These are phyloP conservation scores for Lerema accius DNA, from an alignment of 1,140 invertebrate species.

Conservation along the genomic window DNA sequence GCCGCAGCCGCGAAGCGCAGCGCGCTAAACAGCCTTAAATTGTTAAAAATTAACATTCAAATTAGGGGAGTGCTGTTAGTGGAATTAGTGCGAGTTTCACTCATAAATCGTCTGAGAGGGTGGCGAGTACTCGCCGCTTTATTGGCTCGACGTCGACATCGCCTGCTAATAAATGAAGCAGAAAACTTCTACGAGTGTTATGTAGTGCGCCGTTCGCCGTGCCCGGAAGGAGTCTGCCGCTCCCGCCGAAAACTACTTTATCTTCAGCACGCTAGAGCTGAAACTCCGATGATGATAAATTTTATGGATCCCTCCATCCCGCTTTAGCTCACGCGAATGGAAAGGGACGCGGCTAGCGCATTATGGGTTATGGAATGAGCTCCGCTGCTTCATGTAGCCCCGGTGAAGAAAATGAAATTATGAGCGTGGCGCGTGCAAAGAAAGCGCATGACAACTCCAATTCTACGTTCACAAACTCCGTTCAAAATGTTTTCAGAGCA, in stretches of 20 bases:
- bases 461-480: slow-evolving; percentile 37
- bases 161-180: slow-evolving; percentile 79
- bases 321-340: slow-evolving; percentile 40
- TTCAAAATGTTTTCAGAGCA: slow-evolving; percentile 39
- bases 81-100: slow-evolving; percentile 75
- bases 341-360: slow-evolving; percentile 53
- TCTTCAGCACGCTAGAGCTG: slow-evolving; percentile 51
- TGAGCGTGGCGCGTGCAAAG: slow-evolving; percentile 64
- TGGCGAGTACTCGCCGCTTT: slow-evolving; percentile 67
- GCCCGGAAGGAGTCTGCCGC: slow-evolving; percentile 54
- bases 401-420: slow-evolving; percentile 74
- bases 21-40: slow-evolving; percentile 71
- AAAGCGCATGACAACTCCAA: slow-evolving; percentile 47
- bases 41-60: slow-evolving; percentile 80
- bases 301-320: slow-evolving; percentile 54
- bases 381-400: slow-evolving; percentile 65
- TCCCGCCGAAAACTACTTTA: slow-evolving; percentile 59
- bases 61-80: slow-evolving; percentile 76
- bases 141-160: slow-evolving; percentile 74
- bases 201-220: slow-evolving; percentile 61
- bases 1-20: slow-evolving; percentile 39
- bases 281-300: slow-evolving; percentile 54
- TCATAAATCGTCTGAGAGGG: slow-evolving; percentile 78
- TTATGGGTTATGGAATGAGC: slow-evolving; percentile 79
- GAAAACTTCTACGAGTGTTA: slow-evolving; percentile 71